Evolutionary conservation across 30 jellyfish, hydroid and myxozoan species (phyloP).

Genomic region (Pseudorhiza aurosa): DNA sequence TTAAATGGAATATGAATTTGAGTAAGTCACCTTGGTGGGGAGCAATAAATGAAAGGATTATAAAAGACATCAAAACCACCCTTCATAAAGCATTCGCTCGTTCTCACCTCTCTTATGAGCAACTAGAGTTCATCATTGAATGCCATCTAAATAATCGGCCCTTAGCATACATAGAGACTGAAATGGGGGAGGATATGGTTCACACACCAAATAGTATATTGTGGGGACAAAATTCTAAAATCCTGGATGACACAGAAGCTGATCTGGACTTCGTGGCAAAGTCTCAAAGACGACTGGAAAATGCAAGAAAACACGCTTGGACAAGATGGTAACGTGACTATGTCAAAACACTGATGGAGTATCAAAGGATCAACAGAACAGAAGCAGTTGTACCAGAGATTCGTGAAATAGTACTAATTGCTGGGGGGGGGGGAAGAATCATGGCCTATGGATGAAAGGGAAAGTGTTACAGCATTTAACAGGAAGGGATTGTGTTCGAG

Average conservation of each 20-base stretch:
- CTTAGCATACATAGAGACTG: conserved; percentile 33
- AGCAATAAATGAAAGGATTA: conserved; percentile 22
- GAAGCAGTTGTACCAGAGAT: conserved; percentile 29
- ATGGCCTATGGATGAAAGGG: conserved; percentile 59
- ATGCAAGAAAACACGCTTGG: conserved; percentile 57
- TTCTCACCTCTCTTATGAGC: conserved; percentile 10
- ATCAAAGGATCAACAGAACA: conserved; percentile 28
- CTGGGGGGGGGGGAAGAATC: conserved; percentile 43
- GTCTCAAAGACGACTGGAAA: conserved; percentile 43
- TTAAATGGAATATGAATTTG: conserved; percentile 20
- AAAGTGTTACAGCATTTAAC: conserved; percentile 36
- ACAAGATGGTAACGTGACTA: conserved; percentile 35
- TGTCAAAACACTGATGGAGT: conserved; percentile 39
- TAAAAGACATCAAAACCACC: conserved; percentile 18
- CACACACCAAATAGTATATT: conserved; percentile 30
- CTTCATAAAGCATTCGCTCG: conserved; percentile 13
- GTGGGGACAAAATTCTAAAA: conserved; percentile 60
- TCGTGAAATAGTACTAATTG: conserved; percentile 47
- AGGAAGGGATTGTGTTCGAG: conserved; percentile 49
- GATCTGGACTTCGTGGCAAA: conserved; percentile 37
- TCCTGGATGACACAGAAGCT: conserved; percentile 6
- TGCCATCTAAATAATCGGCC: conserved; percentile 43
- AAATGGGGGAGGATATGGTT: conserved; percentile 46
- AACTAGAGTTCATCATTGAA: conserved; percentile 14
- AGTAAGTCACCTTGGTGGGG: conserved; percentile 48